Base-by-base conservation (phyloP, 2,113 vertebrate genomes). In the Microcebus ravelobensis region DNA sequence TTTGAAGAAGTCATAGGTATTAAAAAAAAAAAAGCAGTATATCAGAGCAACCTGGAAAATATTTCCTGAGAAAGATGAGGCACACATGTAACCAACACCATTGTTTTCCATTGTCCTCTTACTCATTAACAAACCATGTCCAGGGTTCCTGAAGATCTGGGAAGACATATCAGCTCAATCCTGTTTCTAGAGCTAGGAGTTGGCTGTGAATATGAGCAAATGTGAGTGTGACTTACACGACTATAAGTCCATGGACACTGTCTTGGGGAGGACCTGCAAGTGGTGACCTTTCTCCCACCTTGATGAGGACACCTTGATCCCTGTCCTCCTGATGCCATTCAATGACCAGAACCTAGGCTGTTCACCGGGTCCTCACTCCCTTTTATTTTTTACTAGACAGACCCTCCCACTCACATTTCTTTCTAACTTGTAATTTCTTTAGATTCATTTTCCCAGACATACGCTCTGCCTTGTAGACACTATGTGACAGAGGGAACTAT, bases 81-180 rank as follows among this genome's bases (percentile, higher is more conserved):
- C 29, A 29, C 61, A 39, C 2, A 27, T 42, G 8, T 42, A 5
- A 59, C 12, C 7, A 27, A 42, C 29, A 4, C 27, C 4, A 3
- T 2, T 82, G 13, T 42, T 61, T 55, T 39, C 17, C 6, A 10
- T 82, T 61, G 55, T 42, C 25, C 5, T 39, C 17, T 61, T 11
- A 5, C 8, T 61, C 36, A 42, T 27, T 82, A 8, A 9, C 20
- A 20, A 4, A 45, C 1, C 21, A 1, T 21, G 5, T 4, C 7
- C 10, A 45, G 5, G 5, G 4, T 18, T 63, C n/a, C 39, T 10
- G 9, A 27, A 15, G 15, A 63, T 10, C 39, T 63, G 39, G 15
- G 15, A 45, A 45, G 8, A 39, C 1, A 63, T 27, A 20, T 9
- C 9, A 25, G 11, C 2, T 36, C 81, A 29, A 1, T 83, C 1